These are phyloP conservation scores for Chaetorhynchus papuensis DNA, from an alignment of 2,113 vertebrate species.

Conservation along the genomic window DNA sequence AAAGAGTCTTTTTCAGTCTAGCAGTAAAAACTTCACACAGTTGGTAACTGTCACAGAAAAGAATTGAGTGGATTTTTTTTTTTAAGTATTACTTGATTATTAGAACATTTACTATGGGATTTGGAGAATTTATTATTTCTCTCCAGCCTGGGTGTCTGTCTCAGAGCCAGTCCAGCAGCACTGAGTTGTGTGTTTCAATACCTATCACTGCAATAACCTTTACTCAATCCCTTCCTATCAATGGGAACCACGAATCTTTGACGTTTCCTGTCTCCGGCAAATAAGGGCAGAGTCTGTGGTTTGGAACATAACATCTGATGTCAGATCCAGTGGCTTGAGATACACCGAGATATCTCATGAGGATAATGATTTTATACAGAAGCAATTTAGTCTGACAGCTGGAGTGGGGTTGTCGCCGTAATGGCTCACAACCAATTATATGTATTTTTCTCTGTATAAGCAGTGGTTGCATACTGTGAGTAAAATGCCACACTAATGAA, in stretches of 20 bases:
- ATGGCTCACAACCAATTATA: slow-evolving; percentile 23
- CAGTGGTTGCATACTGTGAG: neutral
- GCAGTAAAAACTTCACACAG: neutral
- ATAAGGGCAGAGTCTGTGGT: neutral
- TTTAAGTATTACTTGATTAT: neutral
- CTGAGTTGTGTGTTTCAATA: neutral
- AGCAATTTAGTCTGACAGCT: slow-evolving; percentile 44
- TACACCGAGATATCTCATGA: slow-evolving; percentile 5
- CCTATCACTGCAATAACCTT: neutral
- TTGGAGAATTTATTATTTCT: neutral
- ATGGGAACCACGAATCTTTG: neutral
- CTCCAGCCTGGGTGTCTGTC: neutral
- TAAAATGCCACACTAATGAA: neutral
- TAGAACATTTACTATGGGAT: neutral
- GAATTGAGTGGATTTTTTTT: neutral
- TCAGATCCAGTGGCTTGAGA: slow-evolving; percentile 23
- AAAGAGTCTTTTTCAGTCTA: neutral
- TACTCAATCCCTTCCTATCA: neutral
- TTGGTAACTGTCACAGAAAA: neutral
- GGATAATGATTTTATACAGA: slow-evolving; percentile 16
- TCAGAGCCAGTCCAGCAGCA: neutral
- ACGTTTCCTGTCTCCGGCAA: neutral
- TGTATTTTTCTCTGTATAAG: neutral
- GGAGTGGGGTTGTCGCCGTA: neutral
- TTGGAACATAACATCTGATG: slow-evolving; percentile 9